Base-by-base conservation (phyloP, 2,888 invertebrate genomes). In the Ischnura elegans region DNA sequence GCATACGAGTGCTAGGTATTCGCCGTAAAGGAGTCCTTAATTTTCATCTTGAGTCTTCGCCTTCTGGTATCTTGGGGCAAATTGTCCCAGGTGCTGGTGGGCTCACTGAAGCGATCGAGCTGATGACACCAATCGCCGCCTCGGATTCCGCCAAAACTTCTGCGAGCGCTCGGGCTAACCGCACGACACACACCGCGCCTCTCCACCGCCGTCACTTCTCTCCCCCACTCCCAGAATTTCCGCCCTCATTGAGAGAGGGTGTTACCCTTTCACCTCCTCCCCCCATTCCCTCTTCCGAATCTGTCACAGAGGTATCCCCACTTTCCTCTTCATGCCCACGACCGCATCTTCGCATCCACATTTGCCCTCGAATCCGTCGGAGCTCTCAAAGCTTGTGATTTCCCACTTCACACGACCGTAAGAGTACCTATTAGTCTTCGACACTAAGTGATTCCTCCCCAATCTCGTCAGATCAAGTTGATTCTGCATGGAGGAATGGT, bases 101-200 rank as follows among this genome's bases (percentile, higher is more conserved):
- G n/a, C 43, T n/a, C 76, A 10, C 36, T 8, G n/a, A 43, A 46
- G 45, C 43, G n/a, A 43, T 86, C 46, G 46, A 86, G 86, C 45
- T 46, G 86, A 86, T 25, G 36, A 43, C 86, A 42, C 43, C 86
- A 86, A 46, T 86, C 86, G 25, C 86, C n/a, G 45, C 86, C 45
- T 25, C 46, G 86, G 36, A 76, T 76, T 76, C 76, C 76, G 13
- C 76, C 36, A 36, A 61, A 86, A 86, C 86, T 86, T 86, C 45
- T 86, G 25, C 45, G 46, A 45, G 19, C 46, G n/a, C 45, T 25
- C 86, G 42, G 86, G 86, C 10, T 36, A 76, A 76, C 76, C 76
- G 36, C 76, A 25, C n/a, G 76, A 76, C 76, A 36, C 76, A 19
- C 51, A n/a, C 47, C 47, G 21, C 76, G 21, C 25, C 45, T 45